Evolutionary conservation across 2,113 vertebrate species (phyloP), one percentile per base, ranked within the genome.

Genomic region (Gobio gobio): DNA sequence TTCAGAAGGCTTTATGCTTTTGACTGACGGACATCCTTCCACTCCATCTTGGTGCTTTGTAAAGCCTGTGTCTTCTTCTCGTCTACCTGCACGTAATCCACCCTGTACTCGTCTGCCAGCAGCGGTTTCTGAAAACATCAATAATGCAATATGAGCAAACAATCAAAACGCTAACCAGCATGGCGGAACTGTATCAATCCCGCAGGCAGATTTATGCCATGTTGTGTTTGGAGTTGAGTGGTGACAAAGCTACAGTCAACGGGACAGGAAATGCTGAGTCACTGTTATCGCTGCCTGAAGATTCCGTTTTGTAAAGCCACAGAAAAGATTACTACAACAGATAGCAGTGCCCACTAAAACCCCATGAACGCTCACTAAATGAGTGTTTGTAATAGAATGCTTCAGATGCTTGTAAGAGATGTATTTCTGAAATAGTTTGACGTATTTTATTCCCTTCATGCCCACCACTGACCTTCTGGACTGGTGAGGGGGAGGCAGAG

Each of bases 51-150:
- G 87, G 97, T 99, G 95, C 92, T 97, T 92, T 96, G 97, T 85
- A 99, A 95, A 33, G 98, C 98, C 86, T 98, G 98, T n/a, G 98
- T 99, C 94, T 97, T 98, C 95, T 97, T 96, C 85, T 99, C 97
- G 45, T 99, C 98, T 83, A 99, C 97, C 86, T 97, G 95, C 78
- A 99, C 98, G 0, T 99, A 99, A 91, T 99, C 98, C 78, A 99
- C 98, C 85, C 94, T 93, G 86, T 98, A 93, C 16, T 98, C 97
- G 87, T 99, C 97, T 1, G 95, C 95, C 88, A 98, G 93, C 75
- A 95, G 93, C 43, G 96, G 93, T 90, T 99, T 99, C 98, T 99
- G 83, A 2, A 58, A 83, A 40, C 83, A 87, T 85, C 87, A 7
- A 90, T 20, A 89, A 24, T 66, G 1, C 2, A 36, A 88, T 45